phyloP scores from a whole-genome alignment of 1,140 invertebrate species.

The Ruditapes philippinarum region DNA sequence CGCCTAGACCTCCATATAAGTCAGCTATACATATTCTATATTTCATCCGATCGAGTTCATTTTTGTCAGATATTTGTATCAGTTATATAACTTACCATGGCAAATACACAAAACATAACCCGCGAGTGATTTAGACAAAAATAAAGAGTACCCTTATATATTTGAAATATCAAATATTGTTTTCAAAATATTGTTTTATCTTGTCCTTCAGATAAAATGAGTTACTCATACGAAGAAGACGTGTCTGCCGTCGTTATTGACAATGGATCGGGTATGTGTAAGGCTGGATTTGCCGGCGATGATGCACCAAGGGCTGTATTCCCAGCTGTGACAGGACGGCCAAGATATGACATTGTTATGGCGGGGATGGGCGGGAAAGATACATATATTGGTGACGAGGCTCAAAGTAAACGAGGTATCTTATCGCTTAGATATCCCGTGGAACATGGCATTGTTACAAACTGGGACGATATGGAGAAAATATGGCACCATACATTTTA shows the following conservation, averaged over 20 bases:
- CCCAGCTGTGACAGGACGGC: conserved; percentile 94
- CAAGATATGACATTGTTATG: conserved; percentile 89
- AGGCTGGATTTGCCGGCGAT: conserved; percentile 96
- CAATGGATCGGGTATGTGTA: conserved; percentile 97
- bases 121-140: too few species aligned
- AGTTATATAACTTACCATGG: too few species aligned
- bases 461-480: conserved; percentile 17
- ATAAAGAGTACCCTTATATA: too few species aligned
- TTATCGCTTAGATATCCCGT: conserved; percentile 87
- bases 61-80: too few species aligned
- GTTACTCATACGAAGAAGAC: conserved; percentile 89
- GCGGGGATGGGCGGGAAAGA: conserved; percentile 69
- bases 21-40: too few species aligned
- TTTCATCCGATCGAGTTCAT: too few species aligned
- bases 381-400: conserved; percentile 87
- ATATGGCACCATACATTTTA: conserved; percentile 5
- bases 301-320: conserved; percentile 96
- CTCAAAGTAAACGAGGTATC: conserved; percentile 91
- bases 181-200: too few species aligned
- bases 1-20: too few species aligned
- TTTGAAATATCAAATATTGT: too few species aligned
- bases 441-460: conserved; percentile 88
- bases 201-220: too few species aligned
- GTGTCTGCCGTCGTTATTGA: conserved; percentile 95
- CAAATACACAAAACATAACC: too few species aligned